These are phyloP conservation scores for Drosophila nr. medialis DNA, from an alignment of 2,888 invertebrate species.

Conservation along the genomic window DNA sequence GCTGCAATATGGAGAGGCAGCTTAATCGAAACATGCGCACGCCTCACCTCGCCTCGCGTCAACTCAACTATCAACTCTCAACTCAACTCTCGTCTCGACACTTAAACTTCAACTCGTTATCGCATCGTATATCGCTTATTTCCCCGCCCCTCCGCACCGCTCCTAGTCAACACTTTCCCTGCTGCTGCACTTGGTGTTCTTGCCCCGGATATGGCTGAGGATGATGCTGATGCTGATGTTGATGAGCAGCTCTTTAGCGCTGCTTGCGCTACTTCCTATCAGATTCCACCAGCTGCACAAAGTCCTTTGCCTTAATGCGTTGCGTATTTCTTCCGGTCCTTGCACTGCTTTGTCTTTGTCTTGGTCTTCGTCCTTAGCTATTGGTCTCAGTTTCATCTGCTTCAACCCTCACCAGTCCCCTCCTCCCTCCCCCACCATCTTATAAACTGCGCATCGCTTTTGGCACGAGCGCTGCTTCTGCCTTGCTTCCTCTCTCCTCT, in stretches of 20 bases:
- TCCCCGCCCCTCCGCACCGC: conserved; percentile 10
- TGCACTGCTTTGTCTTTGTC: conserved; percentile 29
- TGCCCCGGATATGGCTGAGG: conserved; percentile 71
- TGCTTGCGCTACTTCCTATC: conserved; percentile 61
- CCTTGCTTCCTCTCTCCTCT: background rate
- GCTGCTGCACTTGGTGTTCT: conserved; percentile 36
- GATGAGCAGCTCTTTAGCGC: conserved; percentile 36
- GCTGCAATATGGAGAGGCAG: conserved; percentile 23
- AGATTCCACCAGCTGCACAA: conserved; percentile 77
- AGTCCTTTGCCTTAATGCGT: conserved; percentile 51
- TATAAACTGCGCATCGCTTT: conserved; percentile 28
- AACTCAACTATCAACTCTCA: conserved; percentile 3
- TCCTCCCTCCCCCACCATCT: too few species aligned
- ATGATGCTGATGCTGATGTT: conserved; percentile 48
- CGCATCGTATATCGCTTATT: conserved; percentile 78
- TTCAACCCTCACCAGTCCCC: background rate
- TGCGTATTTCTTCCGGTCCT: conserved; percentile 73
- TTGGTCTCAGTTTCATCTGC: conserved; percentile 68
- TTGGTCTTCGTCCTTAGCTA: conserved; percentile 18
- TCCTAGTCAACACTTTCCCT: conserved; percentile 56
- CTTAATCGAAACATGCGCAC: conserved; percentile 52
- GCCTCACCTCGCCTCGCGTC: background rate
- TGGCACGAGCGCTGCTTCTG: conserved; percentile 42
- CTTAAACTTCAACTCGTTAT: conserved; percentile 75
- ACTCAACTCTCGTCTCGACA: conserved; percentile 27